Base-by-base conservation (phyloP, 2,113 vertebrate species). In the Todiramphus chloris region DNA sequence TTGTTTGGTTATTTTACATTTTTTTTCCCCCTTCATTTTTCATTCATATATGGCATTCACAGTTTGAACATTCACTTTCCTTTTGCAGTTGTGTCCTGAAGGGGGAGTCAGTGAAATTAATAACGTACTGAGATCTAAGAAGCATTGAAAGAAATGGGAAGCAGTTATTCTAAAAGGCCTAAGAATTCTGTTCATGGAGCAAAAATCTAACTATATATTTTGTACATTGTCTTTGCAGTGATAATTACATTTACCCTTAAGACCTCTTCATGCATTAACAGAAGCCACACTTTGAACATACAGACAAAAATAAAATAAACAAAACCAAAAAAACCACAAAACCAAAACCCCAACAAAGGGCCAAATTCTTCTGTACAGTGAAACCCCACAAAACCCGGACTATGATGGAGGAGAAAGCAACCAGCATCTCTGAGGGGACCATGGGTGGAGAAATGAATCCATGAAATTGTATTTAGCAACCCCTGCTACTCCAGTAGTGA, bases 21-120 rank as follows among this genome's bases (percentile, higher is more conserved):
- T 17, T 48, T 75, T 48, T 21, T 8, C 5, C 9, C 21, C 21
- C 18, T 55, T 37, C 2, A 33, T 69, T 88, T 87, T 83, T 78
- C 43, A 66, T 63, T 89, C 41, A 48, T 30, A 50, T 11, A 31
- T 5, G 4, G 11, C 31, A 87, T 87, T 78, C 80, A 48, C 27
- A 35, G 70, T 31, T 62, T 18, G 60, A 91, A 89, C 31, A 33
- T 51, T 50, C 81, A 16, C 59, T 67, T 55, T 91, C 51, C 69
- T 48, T 90, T 91, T 31, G 33, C 44, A 81, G 50, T 24, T 82
- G 21, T 93, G 86, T 90, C 97, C 97, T 94, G 85, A 70, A 97
- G 96, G 83, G 96, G 97, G 96, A 86, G 62, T 72, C 91, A 91
- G 73, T 68, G 84, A 91, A 37, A 93, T 74, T 80, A 41, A 33